Evolutionary conservation across 2,888 invertebrate genomes (phyloP).

Genomic region (Drosophila nr. perissopoda): DNA sequence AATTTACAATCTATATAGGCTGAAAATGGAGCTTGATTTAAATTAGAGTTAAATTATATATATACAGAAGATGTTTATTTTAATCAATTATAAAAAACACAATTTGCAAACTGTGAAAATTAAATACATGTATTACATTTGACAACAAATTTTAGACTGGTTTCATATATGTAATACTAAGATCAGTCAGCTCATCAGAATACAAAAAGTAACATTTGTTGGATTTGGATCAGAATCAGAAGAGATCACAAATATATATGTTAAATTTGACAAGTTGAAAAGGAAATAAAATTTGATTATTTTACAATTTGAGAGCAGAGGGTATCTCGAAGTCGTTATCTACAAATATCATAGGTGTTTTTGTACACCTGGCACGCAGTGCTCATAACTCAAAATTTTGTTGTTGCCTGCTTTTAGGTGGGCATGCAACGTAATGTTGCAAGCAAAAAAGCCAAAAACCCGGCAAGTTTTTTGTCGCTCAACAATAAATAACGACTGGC

Average conservation of each 20-base stretch:
- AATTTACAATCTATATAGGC: background rate
- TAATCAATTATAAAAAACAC: background rate
- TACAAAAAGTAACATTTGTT: background rate
- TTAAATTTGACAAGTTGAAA: background rate
- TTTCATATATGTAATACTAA: background rate
- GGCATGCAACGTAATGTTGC: constrained; percentile 64
- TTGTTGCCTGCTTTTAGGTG: constrained; percentile 33
- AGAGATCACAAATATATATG: background rate
- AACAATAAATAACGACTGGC: constrained; percentile 80
- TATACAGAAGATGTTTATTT: background rate
- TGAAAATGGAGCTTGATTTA: background rate
- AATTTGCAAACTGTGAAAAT: no score
- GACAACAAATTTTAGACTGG: background rate
- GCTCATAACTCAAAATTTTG: constrained; percentile 75
- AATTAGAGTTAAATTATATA: background rate
- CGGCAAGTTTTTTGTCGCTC: constrained; percentile 48
- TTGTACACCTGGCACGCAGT: constrained; percentile 75
- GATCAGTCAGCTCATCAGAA: background rate
- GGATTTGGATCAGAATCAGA: background rate
- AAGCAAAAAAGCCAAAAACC: constrained; percentile 57
- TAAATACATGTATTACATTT: background rate
- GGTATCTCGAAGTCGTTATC: background rate
- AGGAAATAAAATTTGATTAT: background rate
- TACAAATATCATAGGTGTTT: constrained; percentile 2
- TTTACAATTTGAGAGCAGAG: constrained; percentile 8